A percentile compares a stretch with the other conserved stretches of the same genome.
Conservation (phyloP, 2,113 vertebrate genomes). For the Poecilia latipinna region DNA sequence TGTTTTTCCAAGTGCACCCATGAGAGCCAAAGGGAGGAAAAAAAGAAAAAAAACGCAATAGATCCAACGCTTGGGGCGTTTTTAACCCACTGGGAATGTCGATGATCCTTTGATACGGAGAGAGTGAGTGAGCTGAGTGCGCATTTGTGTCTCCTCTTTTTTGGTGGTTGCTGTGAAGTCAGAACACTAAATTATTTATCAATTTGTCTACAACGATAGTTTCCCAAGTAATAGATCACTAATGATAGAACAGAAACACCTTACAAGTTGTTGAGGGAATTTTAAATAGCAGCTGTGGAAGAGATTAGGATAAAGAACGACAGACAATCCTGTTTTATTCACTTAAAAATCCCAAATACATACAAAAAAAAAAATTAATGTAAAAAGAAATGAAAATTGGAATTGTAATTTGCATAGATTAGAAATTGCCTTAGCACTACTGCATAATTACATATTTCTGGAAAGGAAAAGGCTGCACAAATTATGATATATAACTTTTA, state of each 20-base stretch:
- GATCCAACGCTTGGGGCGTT: constrained; percentile 49
- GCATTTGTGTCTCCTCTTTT: constrained; percentile 29
- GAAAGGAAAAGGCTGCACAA: not conserved
- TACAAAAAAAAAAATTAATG: not conserved
- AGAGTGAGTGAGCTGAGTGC: constrained; percentile 11
- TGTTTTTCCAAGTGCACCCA: constrained; percentile 25
- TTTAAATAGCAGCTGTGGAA: constrained; percentile 2
- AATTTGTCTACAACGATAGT: constrained; percentile 40
- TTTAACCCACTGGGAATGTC: constrained; percentile 52
- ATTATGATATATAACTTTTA: not conserved
- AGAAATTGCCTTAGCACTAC: too few relatives aligned
- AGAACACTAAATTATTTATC: constrained; percentile 35
- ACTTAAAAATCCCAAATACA: not conserved
- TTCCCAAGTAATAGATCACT: constrained; percentile 37
- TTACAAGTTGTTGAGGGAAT: not conserved
- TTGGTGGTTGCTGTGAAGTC: constrained; percentile 35
- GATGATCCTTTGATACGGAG: constrained; percentile 54
- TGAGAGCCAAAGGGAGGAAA: constrained; percentile 33
- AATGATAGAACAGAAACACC: constrained; percentile 46
- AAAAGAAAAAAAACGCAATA: constrained; percentile 25
- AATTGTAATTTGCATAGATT: too few relatives aligned
- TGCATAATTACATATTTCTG: not conserved
- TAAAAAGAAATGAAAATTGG: too few relatives aligned
- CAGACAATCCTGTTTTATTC: constrained; percentile 2
- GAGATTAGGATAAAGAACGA: not conserved